Conservation (phyloP, 2,888 invertebrate genomes). For the Leptopilina drosophilae region DNA sequence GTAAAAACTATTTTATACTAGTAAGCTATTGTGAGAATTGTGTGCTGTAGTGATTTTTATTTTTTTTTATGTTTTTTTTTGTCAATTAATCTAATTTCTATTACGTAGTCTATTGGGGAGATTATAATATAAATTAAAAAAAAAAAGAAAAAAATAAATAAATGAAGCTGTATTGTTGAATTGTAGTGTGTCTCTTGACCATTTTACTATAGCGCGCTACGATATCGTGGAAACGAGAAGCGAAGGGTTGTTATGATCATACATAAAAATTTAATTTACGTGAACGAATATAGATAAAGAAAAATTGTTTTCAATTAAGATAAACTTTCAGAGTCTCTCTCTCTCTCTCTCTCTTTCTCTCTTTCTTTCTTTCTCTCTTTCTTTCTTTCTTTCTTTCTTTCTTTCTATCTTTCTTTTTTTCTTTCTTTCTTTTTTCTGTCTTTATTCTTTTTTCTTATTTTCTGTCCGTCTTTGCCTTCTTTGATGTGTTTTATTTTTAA, state of each 20-base stretch:
- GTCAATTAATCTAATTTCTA: constrained; percentile 58
- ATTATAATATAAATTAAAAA: constrained; percentile 55
- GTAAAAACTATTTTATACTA: constrained; percentile 67
- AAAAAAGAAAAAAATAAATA: constrained; percentile 47
- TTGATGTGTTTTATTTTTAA: constrained; percentile 54
- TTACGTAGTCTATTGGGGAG: constrained; percentile 61
- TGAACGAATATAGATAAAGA: constrained; percentile 37
- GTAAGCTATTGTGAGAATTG: constrained; percentile 67
- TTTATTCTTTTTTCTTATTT: neutral
- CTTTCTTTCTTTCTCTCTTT: neutral
- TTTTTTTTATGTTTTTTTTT: constrained; percentile 30
- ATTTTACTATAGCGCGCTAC: constrained; percentile 59
- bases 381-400: too few species aligned
- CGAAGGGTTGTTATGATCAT: constrained; percentile 53
- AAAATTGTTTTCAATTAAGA: constrained; percentile 19
- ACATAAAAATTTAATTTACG: constrained; percentile 32
- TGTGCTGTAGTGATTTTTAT: constrained; percentile 55
- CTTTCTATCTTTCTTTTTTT: too few species aligned
- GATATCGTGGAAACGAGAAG: constrained; percentile 61
- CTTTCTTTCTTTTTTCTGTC: too few species aligned
- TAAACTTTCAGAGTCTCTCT: constrained; percentile 49
- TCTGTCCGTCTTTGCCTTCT: constrained; percentile 46
- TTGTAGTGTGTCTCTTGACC: constrained; percentile 50
- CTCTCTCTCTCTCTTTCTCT: constrained; percentile 47
- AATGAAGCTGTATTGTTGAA: constrained; percentile 55